phyloP scores from a whole-genome alignment of 2,797 vertebrate species.

The Anabacerthia variegaticeps region DNA sequence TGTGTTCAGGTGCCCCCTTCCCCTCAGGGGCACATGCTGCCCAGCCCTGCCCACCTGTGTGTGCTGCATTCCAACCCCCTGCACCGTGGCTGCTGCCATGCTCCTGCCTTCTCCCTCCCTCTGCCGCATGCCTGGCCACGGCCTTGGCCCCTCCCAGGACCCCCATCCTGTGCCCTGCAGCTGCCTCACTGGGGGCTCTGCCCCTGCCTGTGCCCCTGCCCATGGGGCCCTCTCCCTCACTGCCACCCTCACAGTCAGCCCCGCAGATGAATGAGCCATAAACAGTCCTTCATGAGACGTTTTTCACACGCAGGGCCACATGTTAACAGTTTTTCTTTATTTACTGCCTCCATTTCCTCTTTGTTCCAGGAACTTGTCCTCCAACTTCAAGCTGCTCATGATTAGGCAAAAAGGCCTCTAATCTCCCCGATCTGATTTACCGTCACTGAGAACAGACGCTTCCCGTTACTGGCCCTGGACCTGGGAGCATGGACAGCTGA shows the following conservation, averaged over 20 bases:
- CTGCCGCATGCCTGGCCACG: accelerated
- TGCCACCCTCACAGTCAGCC: neutral
- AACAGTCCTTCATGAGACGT: constrained; percentile 39
- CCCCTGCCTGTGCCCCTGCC: neutral
- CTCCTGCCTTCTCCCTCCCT: neutral
- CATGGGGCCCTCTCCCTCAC: neutral
- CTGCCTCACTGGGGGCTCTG: neutral
- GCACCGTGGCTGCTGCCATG: accelerated
- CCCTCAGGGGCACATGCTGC: neutral
- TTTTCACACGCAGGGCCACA: constrained; percentile 53
- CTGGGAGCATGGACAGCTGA: constrained; percentile 29
- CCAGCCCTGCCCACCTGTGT: neutral
- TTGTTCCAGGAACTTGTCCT: constrained; percentile 80
- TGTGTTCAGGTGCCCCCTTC: accelerated
- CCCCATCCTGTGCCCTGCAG: accelerated
- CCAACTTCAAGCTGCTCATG: constrained; percentile 74
- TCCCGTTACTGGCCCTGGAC: constrained; percentile 74
- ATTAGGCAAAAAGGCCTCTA: constrained; percentile 76
- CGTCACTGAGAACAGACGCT: constrained; percentile 68
- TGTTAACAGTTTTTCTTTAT: constrained; percentile 70
- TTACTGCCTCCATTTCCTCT: constrained; percentile 76
- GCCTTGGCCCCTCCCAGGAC: accelerated
- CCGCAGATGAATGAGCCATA: constrained; percentile 41
- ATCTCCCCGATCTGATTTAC: constrained; percentile 79
- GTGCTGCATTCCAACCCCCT: neutral